Conservation (phyloP, 2,797 vertebrate species). For the Enteromius viviparus region DNA sequence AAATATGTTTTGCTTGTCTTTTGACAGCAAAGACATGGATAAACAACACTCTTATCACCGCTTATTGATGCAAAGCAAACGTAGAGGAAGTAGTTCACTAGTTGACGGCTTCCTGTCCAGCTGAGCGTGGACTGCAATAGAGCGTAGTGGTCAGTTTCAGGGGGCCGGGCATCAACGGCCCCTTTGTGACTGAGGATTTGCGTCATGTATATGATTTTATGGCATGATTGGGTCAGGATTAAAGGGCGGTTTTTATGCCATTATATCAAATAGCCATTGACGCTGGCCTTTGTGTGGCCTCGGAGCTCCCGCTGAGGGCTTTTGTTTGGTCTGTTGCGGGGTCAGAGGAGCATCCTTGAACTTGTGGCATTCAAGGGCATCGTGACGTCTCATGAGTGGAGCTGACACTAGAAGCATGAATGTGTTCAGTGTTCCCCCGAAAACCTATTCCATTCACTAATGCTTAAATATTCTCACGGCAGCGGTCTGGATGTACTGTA, state of each 20-base stretch:
- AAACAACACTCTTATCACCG: slow-evolving; percentile 43
- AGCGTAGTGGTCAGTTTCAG: slow-evolving; percentile 33
- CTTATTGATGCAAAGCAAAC: slow-evolving; percentile 45
- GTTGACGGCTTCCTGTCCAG: slow-evolving; percentile 54
- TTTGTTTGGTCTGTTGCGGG: slow-evolving; percentile 38
- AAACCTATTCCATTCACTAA: slow-evolving; percentile 20
- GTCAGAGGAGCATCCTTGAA: slow-evolving; percentile 46
- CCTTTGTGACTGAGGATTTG: slow-evolving; percentile 59
- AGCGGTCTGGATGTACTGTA: neutral
- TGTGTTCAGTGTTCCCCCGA: slow-evolving; percentile 31
- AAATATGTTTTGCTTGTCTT: slow-evolving; percentile 42
- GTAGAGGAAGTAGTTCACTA: slow-evolving; percentile 51
- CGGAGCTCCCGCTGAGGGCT: slow-evolving; percentile 31
- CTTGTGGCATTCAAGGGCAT: slow-evolving; percentile 31
- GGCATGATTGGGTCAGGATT: slow-evolving; percentile 48
- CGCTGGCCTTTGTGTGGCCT: slow-evolving; percentile 40
- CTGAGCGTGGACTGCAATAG: slow-evolving; percentile 39
- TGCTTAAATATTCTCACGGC: slow-evolving; percentile 14
- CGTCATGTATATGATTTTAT: slow-evolving; percentile 59
- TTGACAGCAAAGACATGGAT: slow-evolving; percentile 39
- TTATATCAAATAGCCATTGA: slow-evolving; percentile 46
- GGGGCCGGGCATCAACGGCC: slow-evolving; percentile 51
- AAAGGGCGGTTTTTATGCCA: slow-evolving; percentile 53
- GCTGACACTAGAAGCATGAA: slow-evolving; percentile 42
- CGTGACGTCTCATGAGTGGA: slow-evolving; percentile 40